A percentile compares a stretch with the other conserved stretches of the same genome.
These are phyloP conservation scores for Clistopyga incitator DNA, from an alignment of 2,888 invertebrate genomes.

Conservation along the genomic window DNA sequence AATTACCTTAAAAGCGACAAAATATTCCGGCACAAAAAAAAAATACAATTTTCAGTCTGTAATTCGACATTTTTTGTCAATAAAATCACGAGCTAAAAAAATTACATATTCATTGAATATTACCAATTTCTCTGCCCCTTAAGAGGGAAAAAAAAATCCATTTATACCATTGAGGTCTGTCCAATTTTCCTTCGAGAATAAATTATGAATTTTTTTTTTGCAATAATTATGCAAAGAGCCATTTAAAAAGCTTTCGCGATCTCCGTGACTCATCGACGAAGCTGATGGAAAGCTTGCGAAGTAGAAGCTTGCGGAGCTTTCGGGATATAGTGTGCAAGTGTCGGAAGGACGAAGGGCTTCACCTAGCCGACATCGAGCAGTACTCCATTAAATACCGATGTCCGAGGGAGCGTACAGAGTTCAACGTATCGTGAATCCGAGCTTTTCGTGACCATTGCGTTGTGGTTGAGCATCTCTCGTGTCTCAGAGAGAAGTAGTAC, in stretches of 20 bases:
- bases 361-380: background rate
- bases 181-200: background rate
- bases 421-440: slow-evolving; percentile 24
- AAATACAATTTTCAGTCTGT: no score
- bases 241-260: background rate
- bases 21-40: no score
- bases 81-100: no score
- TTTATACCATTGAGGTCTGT: background rate
- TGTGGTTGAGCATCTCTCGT: slow-evolving; percentile 41
- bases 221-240: background rate
- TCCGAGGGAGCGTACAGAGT: slow-evolving; percentile 16
- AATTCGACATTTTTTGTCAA: no score
- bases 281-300: background rate
- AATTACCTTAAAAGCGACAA: no score
- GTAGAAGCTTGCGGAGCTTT: background rate
- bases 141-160: background rate
- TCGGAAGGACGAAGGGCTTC: background rate
- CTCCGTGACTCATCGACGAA: background rate
- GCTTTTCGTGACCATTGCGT: slow-evolving; percentile 43
- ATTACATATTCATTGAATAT: no score
- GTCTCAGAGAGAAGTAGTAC: slow-evolving; percentile 22
- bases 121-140: no score
- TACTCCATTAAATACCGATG: slow-evolving; percentile 40
- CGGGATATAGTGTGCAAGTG: background rate
- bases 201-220: background rate